Evolutionary conservation across 2,888 invertebrate genomes (phyloP).

Genomic region (Peribatodes rhomboidaria): DNA sequence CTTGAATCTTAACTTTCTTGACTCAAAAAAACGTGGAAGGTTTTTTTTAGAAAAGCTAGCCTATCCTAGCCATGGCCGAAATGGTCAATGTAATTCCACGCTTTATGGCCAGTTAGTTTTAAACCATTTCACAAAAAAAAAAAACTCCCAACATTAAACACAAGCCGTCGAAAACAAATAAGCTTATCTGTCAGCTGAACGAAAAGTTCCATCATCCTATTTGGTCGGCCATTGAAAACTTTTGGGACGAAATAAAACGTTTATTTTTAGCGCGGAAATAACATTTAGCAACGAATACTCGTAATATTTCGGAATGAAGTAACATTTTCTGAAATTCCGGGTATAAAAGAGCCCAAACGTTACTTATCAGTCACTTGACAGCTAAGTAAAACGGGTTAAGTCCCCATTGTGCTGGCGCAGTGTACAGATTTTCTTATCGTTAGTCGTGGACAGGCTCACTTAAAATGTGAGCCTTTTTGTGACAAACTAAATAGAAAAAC

Average conservation of each 20-base stretch:
- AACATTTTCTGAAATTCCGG: conserved; percentile 10
- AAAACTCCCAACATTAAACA: conserved; percentile 8
- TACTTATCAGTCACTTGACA: conserved; percentile 33
- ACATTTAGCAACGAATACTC: conserved; percentile 17
- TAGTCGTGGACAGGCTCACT: neutral
- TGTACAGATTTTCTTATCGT: conserved; percentile 21
- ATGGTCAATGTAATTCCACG: too few relatives aligned
- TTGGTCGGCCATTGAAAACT: conserved; percentile 29
- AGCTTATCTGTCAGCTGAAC: conserved; percentile 26
- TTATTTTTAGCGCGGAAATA: conserved; percentile 27
- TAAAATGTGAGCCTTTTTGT: neutral
- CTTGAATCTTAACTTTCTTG: too few relatives aligned
- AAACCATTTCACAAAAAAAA: too few relatives aligned
- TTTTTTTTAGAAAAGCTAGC: too few relatives aligned
- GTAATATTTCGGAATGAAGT: conserved; percentile 14
- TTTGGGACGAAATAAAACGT: conserved; percentile 26
- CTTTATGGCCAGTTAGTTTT: too few relatives aligned
- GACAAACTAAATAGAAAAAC: neutral
- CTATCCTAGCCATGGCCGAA: too few relatives aligned
- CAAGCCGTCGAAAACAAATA: conserved; percentile 21
- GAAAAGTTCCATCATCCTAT: conserved; percentile 33
- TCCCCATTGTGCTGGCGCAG: conserved; percentile 23
- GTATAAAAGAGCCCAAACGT: conserved; percentile 17
- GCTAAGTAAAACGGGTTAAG: conserved; percentile 30
- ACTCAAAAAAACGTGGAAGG: too few relatives aligned